These are phyloP conservation scores for Lasioglossum calceatum DNA, from an alignment of 2,888 invertebrate species.

Conservation along the genomic window DNA sequence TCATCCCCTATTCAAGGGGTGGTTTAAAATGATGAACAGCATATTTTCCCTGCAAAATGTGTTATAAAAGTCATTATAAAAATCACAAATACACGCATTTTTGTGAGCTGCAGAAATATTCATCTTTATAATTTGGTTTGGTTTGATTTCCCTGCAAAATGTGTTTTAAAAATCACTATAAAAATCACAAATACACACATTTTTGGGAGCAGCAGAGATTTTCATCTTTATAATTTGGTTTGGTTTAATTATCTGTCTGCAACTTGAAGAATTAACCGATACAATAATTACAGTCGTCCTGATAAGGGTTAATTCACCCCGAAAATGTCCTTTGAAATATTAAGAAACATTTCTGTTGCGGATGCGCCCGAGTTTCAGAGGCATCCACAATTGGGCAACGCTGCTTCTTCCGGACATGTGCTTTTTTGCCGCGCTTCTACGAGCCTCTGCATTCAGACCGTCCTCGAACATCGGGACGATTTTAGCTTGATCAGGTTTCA, in stretches of 20 bases:
- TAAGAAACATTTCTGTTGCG: background rate
- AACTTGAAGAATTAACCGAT: no score
- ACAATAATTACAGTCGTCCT: no score
- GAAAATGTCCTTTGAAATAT: background rate
- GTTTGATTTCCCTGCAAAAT: background rate
- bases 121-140: no score
- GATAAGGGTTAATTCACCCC: no score
- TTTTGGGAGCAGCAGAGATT: no score
- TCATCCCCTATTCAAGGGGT: background rate
- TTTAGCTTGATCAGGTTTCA: slow-evolving; percentile 23
- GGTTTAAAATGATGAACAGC: background rate
- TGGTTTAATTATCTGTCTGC: no score
- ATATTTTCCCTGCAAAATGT: background rate
- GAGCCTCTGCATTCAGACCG: background rate
- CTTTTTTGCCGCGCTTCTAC: background rate
- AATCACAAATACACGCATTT: no score
- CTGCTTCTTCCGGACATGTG: background rate
- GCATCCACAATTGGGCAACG: background rate
- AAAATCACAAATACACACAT: no score
- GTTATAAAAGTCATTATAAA: no score
- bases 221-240: no score
- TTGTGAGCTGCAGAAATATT: no score
- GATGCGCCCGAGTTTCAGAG: background rate
- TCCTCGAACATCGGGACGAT: background rate
- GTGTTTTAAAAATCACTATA: background rate